phyloP scores from a whole-genome alignment of 2,888 invertebrate species.

The Spialia ferax region DNA sequence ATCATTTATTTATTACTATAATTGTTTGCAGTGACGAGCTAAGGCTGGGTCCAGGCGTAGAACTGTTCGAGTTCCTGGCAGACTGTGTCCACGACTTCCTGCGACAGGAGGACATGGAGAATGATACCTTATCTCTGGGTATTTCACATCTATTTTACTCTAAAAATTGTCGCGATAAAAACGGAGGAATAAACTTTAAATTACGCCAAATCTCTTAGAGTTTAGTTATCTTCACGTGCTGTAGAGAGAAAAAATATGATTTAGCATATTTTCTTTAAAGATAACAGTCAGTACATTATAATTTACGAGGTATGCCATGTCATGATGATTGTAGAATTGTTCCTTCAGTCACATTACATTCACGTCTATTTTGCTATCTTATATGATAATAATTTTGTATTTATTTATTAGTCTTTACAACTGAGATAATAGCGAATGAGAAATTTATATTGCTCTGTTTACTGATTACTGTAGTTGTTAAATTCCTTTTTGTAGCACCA shows the following conservation, averaged over 20 bases:
- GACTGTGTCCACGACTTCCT: slow-evolving; percentile 91
- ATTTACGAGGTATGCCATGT: too few species aligned
- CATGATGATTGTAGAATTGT: too few species aligned
- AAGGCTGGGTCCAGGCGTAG: slow-evolving; percentile 87
- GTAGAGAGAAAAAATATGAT: too few species aligned
- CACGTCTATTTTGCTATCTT: neutral
- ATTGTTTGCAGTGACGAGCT: slow-evolving; percentile 78
- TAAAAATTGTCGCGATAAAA: too few species aligned
- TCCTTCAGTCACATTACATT: too few species aligned
- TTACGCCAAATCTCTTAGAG: too few species aligned
- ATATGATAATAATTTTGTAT: slow-evolving; percentile 26
- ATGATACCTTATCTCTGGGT: slow-evolving; percentile 89
- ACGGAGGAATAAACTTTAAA: too few species aligned
- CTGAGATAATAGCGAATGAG: neutral
- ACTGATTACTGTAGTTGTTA: too few species aligned
- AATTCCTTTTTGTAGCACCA: too few species aligned
- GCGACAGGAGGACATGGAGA: slow-evolving; percentile 85
- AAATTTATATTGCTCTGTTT: slow-evolving; percentile 2
- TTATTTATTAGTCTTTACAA: slow-evolving; percentile 13
- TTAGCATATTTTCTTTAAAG: too few species aligned
- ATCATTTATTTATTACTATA: neutral
- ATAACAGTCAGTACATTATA: too few species aligned
- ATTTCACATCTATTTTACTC: slow-evolving; percentile 44
- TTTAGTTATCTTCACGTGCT: too few species aligned
- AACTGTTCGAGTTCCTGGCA: slow-evolving; percentile 92